These are phyloP conservation scores for Falco concolor DNA, from an alignment of 2,797 vertebrate genomes.

Conservation along the genomic window DNA sequence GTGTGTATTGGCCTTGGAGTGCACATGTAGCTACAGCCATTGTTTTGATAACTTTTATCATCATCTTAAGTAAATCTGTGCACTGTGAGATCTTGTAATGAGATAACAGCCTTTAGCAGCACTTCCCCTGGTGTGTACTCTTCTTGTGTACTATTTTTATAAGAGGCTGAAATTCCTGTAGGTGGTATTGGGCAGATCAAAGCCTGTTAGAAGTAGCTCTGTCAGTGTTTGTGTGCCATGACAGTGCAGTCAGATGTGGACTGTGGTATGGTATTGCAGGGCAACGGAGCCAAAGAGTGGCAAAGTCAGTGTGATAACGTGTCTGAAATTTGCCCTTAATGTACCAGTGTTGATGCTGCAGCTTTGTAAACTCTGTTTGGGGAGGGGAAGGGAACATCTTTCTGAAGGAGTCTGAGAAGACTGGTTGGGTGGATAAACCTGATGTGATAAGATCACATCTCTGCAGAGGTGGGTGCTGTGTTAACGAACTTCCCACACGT, in stretches of 20 bases:
- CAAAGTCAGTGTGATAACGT: not conserved
- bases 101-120: not conserved
- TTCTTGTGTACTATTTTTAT: not conserved
- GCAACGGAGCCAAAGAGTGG: not conserved
- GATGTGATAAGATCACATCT: constrained; percentile 28
- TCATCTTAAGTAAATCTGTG: not conserved
- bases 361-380: not conserved
- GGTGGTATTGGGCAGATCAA: not conserved
- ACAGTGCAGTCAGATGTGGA: not conserved
- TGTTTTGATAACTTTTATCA: not conserved
- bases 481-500: not conserved
- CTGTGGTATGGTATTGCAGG: not conserved
- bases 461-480: not conserved
- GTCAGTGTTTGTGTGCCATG: not conserved
- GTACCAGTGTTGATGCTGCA: not conserved
- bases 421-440: not conserved
- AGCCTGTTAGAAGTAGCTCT: not conserved
- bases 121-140: not conserved
- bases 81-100: not conserved
- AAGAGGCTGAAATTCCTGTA: not conserved
- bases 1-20: not conserved
- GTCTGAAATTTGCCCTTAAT: not conserved
- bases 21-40: not conserved
- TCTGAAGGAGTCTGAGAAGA: not conserved
- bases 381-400: not conserved